These are phyloP conservation scores for Lampris incognitus DNA, from an alignment of 2,113 vertebrate species.

Conservation along the genomic window DNA sequence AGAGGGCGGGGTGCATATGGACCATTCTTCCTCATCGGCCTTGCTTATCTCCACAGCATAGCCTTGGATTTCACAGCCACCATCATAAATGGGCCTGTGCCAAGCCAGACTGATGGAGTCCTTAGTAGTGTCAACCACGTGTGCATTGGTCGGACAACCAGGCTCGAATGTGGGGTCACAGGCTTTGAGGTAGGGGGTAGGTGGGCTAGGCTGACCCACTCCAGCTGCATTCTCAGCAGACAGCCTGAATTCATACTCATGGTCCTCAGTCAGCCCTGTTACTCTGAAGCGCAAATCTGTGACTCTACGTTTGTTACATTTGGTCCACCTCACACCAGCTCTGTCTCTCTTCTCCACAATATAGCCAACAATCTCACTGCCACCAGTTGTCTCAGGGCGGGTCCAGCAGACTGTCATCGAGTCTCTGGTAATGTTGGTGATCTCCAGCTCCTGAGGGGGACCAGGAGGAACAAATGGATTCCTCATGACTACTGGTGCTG, in stretches of 20 bases:
- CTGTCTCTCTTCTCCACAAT: constrained; percentile 94
- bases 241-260: constrained; percentile 97
- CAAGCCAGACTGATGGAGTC: constrained; percentile 96
- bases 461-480: constrained; percentile 94
- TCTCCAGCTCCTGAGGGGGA: constrained; percentile 92
- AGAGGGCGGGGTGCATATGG: constrained; percentile 89
- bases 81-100: constrained; percentile 98
- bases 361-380: constrained; percentile 94
- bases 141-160: constrained; percentile 95
- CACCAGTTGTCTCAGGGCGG: constrained; percentile 94
- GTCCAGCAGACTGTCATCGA: constrained; percentile 99
- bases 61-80: constrained; percentile 96
- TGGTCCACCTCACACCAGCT: constrained; percentile 96
- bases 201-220: constrained; percentile 90
- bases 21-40: constrained; percentile 98
- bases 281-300: constrained; percentile 95
- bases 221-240: constrained; percentile 97
- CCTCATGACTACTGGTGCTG: constrained; percentile 88
- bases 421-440: constrained; percentile 94
- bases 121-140: constrained; percentile 93
- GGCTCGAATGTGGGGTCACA: constrained; percentile 95
- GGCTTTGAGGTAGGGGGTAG: constrained; percentile 95
- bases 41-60: constrained; percentile 96
- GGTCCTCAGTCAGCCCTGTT: constrained; percentile 91
- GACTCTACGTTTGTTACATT: constrained; percentile 94